These are phyloP conservation scores for Bruchidius siliquastri DNA, from an alignment of 2,888 invertebrate species.

Conservation along the genomic window DNA sequence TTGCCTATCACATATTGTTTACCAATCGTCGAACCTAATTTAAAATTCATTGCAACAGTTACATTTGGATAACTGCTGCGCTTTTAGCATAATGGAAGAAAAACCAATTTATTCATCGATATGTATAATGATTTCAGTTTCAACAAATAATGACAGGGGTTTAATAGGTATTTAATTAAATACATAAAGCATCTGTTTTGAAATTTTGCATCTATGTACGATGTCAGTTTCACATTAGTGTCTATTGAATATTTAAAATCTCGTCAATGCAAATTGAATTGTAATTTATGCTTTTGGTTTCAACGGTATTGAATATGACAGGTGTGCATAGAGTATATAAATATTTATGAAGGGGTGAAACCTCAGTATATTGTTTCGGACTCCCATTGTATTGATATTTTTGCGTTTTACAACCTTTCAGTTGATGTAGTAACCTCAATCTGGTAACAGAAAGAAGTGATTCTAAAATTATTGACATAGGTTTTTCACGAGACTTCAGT, in stretches of 20 bases:
- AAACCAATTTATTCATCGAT: background rate
- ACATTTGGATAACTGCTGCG: background rate
- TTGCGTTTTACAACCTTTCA: too few relatives aligned
- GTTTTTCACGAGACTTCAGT: too few relatives aligned
- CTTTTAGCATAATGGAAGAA: background rate
- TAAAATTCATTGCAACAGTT: background rate
- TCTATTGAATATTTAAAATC: background rate
- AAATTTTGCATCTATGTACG: background rate
- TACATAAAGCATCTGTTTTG: background rate
- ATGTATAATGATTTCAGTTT: background rate
- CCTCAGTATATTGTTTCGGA: too few relatives aligned
- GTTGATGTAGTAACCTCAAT: too few relatives aligned
- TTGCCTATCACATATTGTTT: too few relatives aligned
- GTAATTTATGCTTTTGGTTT: background rate
- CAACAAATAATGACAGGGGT: background rate
- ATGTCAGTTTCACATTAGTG: background rate
- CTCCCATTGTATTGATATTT: too few relatives aligned
- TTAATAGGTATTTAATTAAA: background rate
- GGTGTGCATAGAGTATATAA: too few relatives aligned
- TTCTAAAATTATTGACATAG: too few relatives aligned
- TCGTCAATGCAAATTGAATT: background rate
- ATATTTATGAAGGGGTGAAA: too few relatives aligned
- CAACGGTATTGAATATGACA: background rate
- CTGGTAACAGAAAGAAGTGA: too few relatives aligned
- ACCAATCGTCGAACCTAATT: background rate